Percentiles rank a stretch among this genome's conserved stretches.
phyloP scores from a whole-genome alignment of 2,888 invertebrate species.

The Lasioglossum pauxillum region DNA sequence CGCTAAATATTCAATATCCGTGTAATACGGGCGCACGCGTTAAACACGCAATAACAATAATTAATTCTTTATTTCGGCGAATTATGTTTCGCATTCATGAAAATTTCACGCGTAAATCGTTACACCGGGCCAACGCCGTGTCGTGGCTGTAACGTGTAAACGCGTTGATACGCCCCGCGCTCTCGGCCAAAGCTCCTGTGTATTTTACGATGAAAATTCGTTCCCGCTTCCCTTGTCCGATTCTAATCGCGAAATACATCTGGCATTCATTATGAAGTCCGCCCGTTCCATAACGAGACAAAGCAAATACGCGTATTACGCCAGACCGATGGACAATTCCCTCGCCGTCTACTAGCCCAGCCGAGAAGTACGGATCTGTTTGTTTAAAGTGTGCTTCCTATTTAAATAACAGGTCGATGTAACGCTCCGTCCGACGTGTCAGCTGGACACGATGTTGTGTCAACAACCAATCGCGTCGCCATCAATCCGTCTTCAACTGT shows the following conservation, averaged over 20 bases:
- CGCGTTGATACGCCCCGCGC: constrained; percentile 7
- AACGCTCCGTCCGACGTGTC: constrained; percentile 18
- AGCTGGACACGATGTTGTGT: not conserved
- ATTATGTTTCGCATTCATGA: constrained; percentile 36
- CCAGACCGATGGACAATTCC: constrained; percentile 54
- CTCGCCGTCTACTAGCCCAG: constrained; percentile 19
- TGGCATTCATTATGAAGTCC: constrained; percentile 60
- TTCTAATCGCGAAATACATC: constrained; percentile 63
- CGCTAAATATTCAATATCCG: constrained; percentile 23
- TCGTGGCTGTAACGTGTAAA: constrained; percentile 22
- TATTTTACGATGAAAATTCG: constrained; percentile 51
- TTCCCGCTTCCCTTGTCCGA: constrained; percentile 28
- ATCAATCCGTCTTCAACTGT: not conserved
- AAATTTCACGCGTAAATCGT: constrained; percentile 54
- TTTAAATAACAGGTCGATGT: constrained; percentile 34
- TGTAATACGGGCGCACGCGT: constrained; percentile 7
- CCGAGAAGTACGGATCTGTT: constrained; percentile 23
- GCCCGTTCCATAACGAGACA: constrained; percentile 52
- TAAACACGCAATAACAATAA: constrained; percentile 36
- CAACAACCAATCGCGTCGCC: not conserved
- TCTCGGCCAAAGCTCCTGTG: constrained; percentile 6
- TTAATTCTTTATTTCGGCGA: constrained; percentile 37
- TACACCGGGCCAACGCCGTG: constrained; percentile 30
- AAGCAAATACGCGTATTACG: constrained; percentile 61
- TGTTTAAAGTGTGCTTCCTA: constrained; percentile 43